Evolutionary conservation across 2,797 vertebrate genomes (phyloP).

Genomic region (Oreortyx pictus): DNA sequence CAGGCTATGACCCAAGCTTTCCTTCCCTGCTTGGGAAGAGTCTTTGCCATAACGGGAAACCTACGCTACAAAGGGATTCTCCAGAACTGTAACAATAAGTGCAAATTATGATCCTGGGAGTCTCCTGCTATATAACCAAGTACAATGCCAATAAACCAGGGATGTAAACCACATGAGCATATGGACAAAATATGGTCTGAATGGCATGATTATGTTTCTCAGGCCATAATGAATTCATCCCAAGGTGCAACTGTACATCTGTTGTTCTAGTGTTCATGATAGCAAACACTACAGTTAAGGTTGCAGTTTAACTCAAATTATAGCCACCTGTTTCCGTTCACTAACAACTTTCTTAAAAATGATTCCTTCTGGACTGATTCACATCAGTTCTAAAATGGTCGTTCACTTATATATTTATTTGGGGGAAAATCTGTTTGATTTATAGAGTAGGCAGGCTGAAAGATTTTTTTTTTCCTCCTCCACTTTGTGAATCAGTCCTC

Average conservation of each 20-base stretch:
- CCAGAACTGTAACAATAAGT: constrained; percentile 55
- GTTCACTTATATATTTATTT: constrained; percentile 27
- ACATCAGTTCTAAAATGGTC: not conserved
- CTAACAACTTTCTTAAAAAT: constrained; percentile 68
- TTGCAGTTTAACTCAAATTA: constrained; percentile 65
- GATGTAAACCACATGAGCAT: constrained; percentile 74
- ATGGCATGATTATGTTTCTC: constrained; percentile 73
- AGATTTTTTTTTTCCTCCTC: not conserved
- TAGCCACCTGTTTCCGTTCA: constrained; percentile 57
- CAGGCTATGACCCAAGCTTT: not conserved
- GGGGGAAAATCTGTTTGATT: not conserved
- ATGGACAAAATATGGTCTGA: constrained; percentile 77
- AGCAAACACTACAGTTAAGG: constrained; percentile 59
- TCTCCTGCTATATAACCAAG: constrained; percentile 66
- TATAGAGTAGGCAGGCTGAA: not conserved
- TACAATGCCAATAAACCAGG: constrained; percentile 71
- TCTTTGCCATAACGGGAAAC: not conserved
- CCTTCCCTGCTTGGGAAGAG: not conserved
- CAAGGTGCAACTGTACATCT: constrained; percentile 77
- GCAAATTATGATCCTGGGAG: constrained; percentile 74
- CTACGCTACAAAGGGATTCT: constrained; percentile 30
- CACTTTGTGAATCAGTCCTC: not conserved
- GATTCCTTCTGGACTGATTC: constrained; percentile 46
- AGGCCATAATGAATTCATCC: constrained; percentile 75
- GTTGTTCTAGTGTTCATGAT: constrained; percentile 62